These are phyloP conservation scores for Myocastor coypus DNA, from an alignment of 2,113 vertebrate genomes.

Conservation along the genomic window DNA sequence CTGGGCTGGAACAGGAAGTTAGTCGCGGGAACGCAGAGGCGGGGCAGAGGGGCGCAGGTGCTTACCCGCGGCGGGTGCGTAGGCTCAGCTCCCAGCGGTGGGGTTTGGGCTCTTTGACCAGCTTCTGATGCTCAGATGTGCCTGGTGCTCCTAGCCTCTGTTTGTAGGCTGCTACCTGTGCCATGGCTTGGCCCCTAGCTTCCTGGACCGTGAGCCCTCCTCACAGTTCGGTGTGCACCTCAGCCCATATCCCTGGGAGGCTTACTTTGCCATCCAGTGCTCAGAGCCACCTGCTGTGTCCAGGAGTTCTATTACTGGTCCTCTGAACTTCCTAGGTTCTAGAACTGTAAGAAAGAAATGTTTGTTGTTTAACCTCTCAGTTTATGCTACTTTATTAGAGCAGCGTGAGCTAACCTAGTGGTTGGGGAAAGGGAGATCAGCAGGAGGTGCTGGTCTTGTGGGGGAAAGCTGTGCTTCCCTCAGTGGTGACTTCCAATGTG, in stretches of 20 bases:
- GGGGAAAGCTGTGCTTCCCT: too few relatives aligned
- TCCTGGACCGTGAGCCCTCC: not conserved
- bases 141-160: not conserved
- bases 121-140: not conserved
- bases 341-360: not conserved
- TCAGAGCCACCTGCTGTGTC: not conserved
- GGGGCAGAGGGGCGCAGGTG: too few relatives aligned
- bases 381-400: not conserved
- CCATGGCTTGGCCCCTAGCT: not conserved
- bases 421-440: not conserved
- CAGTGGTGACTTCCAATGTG: not conserved
- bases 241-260: not conserved
- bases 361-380: not conserved
- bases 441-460: rapidly evolving
- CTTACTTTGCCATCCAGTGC: not conserved
- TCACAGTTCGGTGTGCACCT: not conserved
- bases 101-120: too few relatives aligned
- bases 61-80: too few relatives aligned
- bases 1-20: too few relatives aligned
- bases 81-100: too few relatives aligned
- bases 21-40: too few relatives aligned
- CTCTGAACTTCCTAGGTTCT: not conserved
- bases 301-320: not conserved
- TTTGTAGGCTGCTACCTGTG: not conserved
- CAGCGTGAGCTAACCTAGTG: not conserved